Percentiles rank a stretch among this genome's conserved stretches.
Conservation (phyloP, 2,888 invertebrate species). For the Litoditis marina region DNA sequence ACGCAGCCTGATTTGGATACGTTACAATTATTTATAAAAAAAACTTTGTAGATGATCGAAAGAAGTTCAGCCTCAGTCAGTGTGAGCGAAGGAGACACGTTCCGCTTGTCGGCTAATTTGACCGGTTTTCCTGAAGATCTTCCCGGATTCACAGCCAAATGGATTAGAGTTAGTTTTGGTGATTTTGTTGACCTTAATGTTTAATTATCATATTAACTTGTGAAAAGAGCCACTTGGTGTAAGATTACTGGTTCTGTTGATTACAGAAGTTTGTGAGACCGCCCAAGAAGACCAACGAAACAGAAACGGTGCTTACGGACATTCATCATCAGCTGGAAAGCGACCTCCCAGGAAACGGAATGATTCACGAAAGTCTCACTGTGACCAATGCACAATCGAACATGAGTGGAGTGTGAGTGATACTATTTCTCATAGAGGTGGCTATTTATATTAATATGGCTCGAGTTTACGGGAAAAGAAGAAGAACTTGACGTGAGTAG, state of each 20-base stretch:
- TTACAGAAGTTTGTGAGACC: slow-evolving; percentile 2
- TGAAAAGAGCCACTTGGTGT: too few relatives aligned
- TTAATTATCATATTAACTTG: too few relatives aligned
- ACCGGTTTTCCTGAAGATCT: slow-evolving; percentile 3
- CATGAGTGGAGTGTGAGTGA: slow-evolving; percentile 36
- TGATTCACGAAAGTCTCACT: background rate
- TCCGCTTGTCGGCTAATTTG: slow-evolving; percentile 12
- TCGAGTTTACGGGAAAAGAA: too few relatives aligned
- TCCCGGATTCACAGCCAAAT: slow-evolving; percentile 22
- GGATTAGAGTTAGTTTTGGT: slow-evolving; percentile 24
- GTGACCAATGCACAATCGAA: slow-evolving; percentile 7
- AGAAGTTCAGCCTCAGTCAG: background rate
- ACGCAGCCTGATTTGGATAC: too few relatives aligned
- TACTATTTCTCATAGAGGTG: too few relatives aligned
- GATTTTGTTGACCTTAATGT: too few relatives aligned
- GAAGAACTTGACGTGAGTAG: too few relatives aligned
- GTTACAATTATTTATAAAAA: too few relatives aligned
- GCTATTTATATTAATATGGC: too few relatives aligned
- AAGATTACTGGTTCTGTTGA: background rate
- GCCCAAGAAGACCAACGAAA: slow-evolving; percentile 2
- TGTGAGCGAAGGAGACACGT: background rate
- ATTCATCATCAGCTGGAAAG: slow-evolving; percentile 1
- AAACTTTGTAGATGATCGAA: slow-evolving; percentile 11
- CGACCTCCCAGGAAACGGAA: background rate
- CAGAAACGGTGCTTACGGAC: slow-evolving; percentile 11